A percentile compares a stretch with the other conserved stretches of the same genome.
phyloP scores from a whole-genome alignment of 37 sponge, comb jelly and placozoan species.

The Ephydatia muelleri region DNA sequence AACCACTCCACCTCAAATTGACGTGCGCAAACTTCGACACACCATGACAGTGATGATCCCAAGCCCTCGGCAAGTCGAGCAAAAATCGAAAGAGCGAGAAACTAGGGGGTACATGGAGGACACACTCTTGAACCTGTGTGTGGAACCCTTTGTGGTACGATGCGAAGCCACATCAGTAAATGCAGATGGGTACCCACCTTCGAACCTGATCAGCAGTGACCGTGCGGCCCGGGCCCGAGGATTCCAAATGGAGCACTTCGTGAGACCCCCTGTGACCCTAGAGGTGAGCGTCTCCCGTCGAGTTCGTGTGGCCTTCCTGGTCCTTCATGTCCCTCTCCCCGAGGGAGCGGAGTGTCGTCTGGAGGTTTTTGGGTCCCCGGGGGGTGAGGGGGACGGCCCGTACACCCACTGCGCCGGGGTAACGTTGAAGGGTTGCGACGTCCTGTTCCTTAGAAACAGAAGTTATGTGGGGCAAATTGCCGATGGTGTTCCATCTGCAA shows the following conservation, averaged over 20 bases:
- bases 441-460: slow-evolving; percentile 27
- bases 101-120: background rate
- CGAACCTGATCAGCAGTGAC: slow-evolving; percentile 25
- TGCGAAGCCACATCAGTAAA: slow-evolving; percentile 26
- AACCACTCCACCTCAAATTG: too few species aligned
- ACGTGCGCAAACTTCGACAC: too few species aligned
- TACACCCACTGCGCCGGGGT: background rate
- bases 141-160: slow-evolving; percentile 9
- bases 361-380: slow-evolving; percentile 28
- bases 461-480: background rate
- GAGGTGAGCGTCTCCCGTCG: slow-evolving; percentile 29
- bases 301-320: slow-evolving; percentile 21
- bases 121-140: slow-evolving; percentile 35
- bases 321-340: slow-evolving; percentile 18
- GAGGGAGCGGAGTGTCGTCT: slow-evolving; percentile 16
- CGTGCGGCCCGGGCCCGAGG: slow-evolving; percentile 31
- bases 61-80: too few species aligned
- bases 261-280: slow-evolving; percentile 70
- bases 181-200: slow-evolving; percentile 54
- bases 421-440: background rate
- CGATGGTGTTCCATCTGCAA: background rate
- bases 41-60: too few species aligned
- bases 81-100: too few species aligned
- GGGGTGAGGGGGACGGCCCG: background rate
- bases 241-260: slow-evolving; percentile 68